phyloP scores from a whole-genome alignment of 2,797 vertebrate species.

The Heliangelus exortis region DNA sequence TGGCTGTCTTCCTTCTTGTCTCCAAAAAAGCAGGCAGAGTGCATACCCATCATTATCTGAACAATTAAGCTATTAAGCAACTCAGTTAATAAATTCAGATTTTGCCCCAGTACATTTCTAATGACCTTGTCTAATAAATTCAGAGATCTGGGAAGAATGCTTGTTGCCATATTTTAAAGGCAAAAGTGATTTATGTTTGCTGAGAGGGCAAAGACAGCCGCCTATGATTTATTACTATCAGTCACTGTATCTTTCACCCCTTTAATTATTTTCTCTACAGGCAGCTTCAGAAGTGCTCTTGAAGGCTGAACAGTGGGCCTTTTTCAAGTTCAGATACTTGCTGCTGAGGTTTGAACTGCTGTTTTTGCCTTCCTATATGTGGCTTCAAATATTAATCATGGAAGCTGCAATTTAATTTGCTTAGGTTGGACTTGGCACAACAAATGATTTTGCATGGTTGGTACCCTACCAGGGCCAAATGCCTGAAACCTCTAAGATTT shows the following conservation, averaged over 20 bases:
- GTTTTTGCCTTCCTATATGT: constrained; percentile 4
- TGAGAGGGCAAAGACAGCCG: constrained; percentile 48
- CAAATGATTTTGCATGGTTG: background rate
- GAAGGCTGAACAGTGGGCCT: background rate
- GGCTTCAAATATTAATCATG: constrained; percentile 10
- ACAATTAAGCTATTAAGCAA: constrained; percentile 67
- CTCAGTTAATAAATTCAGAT: constrained; percentile 64
- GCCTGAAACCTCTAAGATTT: background rate
- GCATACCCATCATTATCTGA: background rate
- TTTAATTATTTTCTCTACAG: constrained; percentile 70
- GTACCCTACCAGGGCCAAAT: background rate
- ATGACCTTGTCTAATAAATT: constrained; percentile 71
- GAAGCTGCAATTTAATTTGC: constrained; percentile 28
- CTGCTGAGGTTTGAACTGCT: constrained; percentile 7
- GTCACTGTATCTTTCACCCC: constrained; percentile 65
- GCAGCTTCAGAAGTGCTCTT: constrained; percentile 52
- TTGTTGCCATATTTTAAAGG: constrained; percentile 62
- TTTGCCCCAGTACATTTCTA: constrained; percentile 68
- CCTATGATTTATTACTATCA: constrained; percentile 67
- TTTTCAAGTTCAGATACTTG: constrained; percentile 30
- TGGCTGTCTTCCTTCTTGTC: background rate
- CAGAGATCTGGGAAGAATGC: constrained; percentile 58
- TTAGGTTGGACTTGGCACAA: background rate
- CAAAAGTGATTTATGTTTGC: constrained; percentile 63
- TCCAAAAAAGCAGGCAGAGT: background rate